Conservation (phyloP, 2,113 vertebrate species). For the Python bivittatus region DNA sequence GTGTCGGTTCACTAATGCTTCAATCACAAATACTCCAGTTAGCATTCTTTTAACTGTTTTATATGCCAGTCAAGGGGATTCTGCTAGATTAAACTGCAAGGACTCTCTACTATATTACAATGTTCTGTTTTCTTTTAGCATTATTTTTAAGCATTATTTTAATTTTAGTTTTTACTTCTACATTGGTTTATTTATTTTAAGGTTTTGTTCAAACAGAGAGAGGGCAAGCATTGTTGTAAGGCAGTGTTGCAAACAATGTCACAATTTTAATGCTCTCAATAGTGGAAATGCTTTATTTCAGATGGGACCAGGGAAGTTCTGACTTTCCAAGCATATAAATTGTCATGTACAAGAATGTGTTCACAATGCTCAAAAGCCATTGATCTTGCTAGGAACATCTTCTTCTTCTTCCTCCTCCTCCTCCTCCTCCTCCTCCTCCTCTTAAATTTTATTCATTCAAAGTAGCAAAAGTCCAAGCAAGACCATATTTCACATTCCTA, state of each 20-base stretch:
- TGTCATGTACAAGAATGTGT: neutral
- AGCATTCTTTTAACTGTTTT: constrained; percentile 43
- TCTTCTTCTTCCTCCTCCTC: too few relatives aligned
- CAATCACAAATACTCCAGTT: neutral
- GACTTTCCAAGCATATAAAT: neutral
- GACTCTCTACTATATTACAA: neutral
- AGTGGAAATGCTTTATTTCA: neutral
- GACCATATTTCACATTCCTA: neutral
- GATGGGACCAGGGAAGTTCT: neutral
- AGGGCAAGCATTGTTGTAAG: neutral
- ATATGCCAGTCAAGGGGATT: constrained; percentile 3
- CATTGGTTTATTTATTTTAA: neutral
- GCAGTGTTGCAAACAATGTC: neutral
- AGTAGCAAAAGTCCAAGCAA: neutral
- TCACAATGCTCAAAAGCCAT: neutral
- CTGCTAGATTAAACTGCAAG: neutral
- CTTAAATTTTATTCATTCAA: too few relatives aligned
- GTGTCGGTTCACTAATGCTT: neutral
- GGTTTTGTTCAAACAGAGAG: neutral
- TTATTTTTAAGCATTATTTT: neutral
- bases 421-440: too few relatives aligned
- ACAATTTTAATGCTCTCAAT: neutral
- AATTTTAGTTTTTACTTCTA: neutral
- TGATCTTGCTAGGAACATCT: neutral
- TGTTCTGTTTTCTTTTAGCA: neutral